Conservation (phyloP, 2,113 vertebrate species). For the Nestor notabilis region DNA sequence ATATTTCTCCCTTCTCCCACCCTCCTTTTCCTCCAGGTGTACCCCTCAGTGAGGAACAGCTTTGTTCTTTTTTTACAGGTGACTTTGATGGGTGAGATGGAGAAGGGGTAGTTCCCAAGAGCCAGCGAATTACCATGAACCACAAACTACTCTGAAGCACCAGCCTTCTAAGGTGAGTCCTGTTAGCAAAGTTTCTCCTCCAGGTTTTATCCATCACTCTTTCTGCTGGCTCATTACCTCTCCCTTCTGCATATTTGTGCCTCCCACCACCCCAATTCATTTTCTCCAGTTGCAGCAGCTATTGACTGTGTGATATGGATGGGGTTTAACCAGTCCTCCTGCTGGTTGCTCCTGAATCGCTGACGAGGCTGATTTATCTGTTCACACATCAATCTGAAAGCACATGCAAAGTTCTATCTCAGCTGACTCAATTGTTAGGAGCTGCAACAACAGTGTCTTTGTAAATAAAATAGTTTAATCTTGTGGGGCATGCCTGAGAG, state of each 20-base stretch:
- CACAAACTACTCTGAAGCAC: background rate
- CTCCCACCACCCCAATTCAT: background rate
- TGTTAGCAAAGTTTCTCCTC: background rate
- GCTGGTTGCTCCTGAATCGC: background rate
- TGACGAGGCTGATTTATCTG: background rate
- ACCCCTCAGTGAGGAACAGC: background rate
- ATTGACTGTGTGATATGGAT: background rate
- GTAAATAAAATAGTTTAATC: conserved; percentile 64
- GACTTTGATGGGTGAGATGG: background rate
- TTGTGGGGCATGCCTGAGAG: conserved; percentile 31
- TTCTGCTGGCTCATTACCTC: background rate
- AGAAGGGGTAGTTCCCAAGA: background rate
- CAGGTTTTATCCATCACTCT: background rate
- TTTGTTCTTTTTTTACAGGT: background rate
- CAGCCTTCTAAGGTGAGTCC: background rate
- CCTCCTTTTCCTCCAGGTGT: background rate
- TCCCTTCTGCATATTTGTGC: background rate
- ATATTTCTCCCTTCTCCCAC: background rate
- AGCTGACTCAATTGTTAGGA: conserved; percentile 22
- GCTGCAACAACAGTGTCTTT: conserved; percentile 43
- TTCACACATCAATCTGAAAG: conserved; percentile 24
- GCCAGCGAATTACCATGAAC: background rate
- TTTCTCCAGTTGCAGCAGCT: conserved; percentile 11
- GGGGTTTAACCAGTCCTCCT: background rate
- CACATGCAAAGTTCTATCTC: conserved; percentile 13